Percentiles rank a stretch among this genome's conserved stretches.
These are phyloP conservation scores for Hemibagrus guttatus DNA, from an alignment of 2,797 vertebrate genomes.

Conservation along the genomic window DNA sequence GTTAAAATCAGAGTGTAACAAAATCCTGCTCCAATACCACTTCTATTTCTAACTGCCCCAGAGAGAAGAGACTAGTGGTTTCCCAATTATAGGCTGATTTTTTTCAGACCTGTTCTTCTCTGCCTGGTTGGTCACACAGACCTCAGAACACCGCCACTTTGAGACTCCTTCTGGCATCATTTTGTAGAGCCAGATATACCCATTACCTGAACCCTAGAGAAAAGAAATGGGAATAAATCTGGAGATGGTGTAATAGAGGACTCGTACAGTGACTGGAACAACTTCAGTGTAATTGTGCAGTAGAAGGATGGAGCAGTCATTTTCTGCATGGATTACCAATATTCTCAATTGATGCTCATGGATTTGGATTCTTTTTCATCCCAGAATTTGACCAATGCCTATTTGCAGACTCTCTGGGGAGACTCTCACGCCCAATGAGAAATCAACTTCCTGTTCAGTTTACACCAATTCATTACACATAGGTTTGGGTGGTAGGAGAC, in stretches of 20 bases:
- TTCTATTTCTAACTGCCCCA: background rate
- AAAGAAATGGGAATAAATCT: background rate
- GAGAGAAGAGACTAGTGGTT: background rate
- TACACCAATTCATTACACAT: background rate
- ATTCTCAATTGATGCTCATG: background rate
- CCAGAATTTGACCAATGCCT: background rate
- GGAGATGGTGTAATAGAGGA: background rate
- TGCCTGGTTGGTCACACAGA: background rate
- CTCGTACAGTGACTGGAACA: background rate
- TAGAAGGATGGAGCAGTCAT: background rate
- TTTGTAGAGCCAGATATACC: background rate
- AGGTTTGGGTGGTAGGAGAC: background rate
- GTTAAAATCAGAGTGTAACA: too few species aligned
- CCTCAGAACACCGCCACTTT: background rate
- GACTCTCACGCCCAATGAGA: background rate
- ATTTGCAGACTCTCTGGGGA: background rate
- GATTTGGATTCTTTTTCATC: background rate
- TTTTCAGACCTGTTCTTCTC: background rate
- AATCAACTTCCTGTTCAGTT: background rate
- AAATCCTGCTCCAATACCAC: background rate
- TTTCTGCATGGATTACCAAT: background rate
- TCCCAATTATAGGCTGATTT: background rate
- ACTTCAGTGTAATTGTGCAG: background rate
- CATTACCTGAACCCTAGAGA: background rate
- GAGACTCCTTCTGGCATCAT: background rate